These are phyloP conservation scores for Pao palembangensis DNA, from an alignment of 2,113 vertebrate genomes.

Conservation along the genomic window DNA sequence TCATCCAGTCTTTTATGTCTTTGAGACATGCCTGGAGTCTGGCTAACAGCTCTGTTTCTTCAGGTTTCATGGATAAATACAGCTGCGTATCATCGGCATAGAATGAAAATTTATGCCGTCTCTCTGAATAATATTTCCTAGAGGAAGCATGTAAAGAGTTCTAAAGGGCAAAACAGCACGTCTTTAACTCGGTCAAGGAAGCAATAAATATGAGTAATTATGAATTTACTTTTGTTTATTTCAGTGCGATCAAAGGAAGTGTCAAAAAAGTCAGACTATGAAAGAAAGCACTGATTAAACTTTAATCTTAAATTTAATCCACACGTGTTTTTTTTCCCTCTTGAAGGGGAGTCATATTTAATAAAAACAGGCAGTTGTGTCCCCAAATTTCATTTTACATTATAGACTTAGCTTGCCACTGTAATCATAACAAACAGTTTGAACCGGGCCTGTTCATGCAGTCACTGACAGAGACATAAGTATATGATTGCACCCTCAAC, in stretches of 20 bases:
- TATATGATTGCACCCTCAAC: conserved; percentile 36
- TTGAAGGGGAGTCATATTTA: conserved; percentile 1
- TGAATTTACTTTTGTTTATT: background rate
- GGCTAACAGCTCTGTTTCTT: too few relatives aligned
- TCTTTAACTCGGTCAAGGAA: too few relatives aligned
- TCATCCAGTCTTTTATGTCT: too few relatives aligned
- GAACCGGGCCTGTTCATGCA: conserved; percentile 36
- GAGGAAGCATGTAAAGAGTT: too few relatives aligned
- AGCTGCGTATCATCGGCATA: too few relatives aligned
- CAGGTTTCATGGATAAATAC: too few relatives aligned
- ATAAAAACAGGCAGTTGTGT: conserved; percentile 8
- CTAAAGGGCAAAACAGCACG: conserved; percentile 9
- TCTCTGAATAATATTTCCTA: too few relatives aligned
- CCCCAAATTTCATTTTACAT: background rate
- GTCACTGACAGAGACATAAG: conserved; percentile 31
- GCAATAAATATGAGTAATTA: too few relatives aligned
- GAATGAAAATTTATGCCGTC: too few relatives aligned
- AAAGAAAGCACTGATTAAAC: background rate
- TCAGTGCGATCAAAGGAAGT: background rate
- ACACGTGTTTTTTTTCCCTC: too few relatives aligned
- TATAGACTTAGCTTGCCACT: conserved; percentile 27
- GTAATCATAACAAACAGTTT: conserved; percentile 26
- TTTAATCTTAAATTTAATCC: background rate
- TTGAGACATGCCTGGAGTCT: too few relatives aligned
- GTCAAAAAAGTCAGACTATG: background rate